phyloP scores from a whole-genome alignment of 2,888 invertebrate species.

The Ectemnius lituratus region DNA sequence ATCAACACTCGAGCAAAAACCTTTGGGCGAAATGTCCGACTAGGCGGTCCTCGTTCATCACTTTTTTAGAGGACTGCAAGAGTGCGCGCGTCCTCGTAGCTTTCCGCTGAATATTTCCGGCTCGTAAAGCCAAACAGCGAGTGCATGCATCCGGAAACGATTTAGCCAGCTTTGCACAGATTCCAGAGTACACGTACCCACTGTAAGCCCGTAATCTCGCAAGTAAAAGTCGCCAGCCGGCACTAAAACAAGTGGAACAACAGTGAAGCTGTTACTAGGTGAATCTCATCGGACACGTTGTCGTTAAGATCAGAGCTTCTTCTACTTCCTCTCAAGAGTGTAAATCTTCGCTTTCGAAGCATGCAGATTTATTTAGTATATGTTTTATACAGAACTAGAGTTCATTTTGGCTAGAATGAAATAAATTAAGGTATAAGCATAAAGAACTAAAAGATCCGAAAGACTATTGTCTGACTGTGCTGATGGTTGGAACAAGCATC shows the following conservation, averaged over 20 bases:
- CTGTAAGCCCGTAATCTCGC: constrained; percentile 12
- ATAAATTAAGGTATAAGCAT: too few relatives aligned
- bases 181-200: neutral
- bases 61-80: constrained; percentile 25
- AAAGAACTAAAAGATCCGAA: too few relatives aligned
- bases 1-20: neutral
- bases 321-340: too few relatives aligned
- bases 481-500: too few relatives aligned
- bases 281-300: constrained; percentile 69
- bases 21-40: constrained; percentile 21
- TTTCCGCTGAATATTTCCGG: constrained; percentile 47
- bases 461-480: too few relatives aligned
- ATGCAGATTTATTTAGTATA: too few relatives aligned
- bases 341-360: too few relatives aligned
- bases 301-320: constrained; percentile 66
- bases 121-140: constrained; percentile 35
- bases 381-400: too few relatives aligned
- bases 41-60: constrained; percentile 40
- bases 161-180: constrained; percentile 17
- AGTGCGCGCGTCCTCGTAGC: constrained; percentile 20
- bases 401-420: too few relatives aligned
- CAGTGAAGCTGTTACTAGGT: constrained; percentile 36
- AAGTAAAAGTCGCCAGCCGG: constrained; percentile 52
- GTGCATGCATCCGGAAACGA: constrained; percentile 35
- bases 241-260: constrained; percentile 62